phyloP scores from a whole-genome alignment of 2,797 vertebrate species.

The Clarias laeviceps region DNA sequence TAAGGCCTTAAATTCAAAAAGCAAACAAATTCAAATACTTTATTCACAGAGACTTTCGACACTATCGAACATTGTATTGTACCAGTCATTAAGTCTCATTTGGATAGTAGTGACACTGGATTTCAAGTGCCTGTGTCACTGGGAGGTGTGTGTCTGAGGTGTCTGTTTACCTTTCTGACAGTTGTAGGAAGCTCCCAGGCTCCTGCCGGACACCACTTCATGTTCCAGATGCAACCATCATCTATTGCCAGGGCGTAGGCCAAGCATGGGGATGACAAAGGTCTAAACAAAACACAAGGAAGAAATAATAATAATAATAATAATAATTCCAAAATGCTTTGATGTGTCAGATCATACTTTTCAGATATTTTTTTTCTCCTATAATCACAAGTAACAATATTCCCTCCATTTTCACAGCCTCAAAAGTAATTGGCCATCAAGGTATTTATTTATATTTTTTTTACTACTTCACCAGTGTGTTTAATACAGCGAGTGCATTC shows the following conservation, averaged over 20 bases:
- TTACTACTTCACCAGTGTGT: no score
- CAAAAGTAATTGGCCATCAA: no score
- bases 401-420: no score
- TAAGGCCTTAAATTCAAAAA: no score
- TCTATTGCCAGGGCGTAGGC: slow-evolving; percentile 86
- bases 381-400: not conserved
- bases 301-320: not conserved
- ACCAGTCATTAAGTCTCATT: no score
- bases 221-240: slow-evolving; percentile 86
- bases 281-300: slow-evolving; percentile 66
- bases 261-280: slow-evolving; percentile 71
- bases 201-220: slow-evolving; percentile 95
- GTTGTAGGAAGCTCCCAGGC: slow-evolving; percentile 85
- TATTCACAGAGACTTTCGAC: no score
- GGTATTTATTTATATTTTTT: no score
- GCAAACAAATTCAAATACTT: no score
- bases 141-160: not conserved
- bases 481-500: no score
- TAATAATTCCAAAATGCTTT: not conserved
- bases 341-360: not conserved
- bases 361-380: not conserved
- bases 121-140: not conserved
- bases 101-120: not conserved
- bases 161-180: slow-evolving; percentile 75
- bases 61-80: no score